Base-by-base conservation (phyloP, 2,888 invertebrate species). In the Dynastes maya region DNA sequence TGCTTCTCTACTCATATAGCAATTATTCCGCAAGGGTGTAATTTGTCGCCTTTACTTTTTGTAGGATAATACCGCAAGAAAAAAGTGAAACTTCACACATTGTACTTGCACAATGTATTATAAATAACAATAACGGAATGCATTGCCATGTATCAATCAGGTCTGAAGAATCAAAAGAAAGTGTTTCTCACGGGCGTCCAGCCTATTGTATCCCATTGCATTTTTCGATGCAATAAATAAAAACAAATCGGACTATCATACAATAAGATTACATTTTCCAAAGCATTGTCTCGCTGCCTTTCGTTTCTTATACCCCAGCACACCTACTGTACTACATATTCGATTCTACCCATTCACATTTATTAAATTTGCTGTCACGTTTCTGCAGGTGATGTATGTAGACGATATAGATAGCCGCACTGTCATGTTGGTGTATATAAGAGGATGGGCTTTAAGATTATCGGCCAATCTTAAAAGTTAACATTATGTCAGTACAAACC, bases 171-270 rank as follows among this genome's bases (percentile, higher is more conserved):
- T 55, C 55, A 55, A 55, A 2, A 16, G 55, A 55, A 55, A 55
- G 55, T 55, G 22, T 16, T 55, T 55, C 55, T 55, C 55, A 55
- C 55, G 22, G 55, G 1, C 2, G 55, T 55, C 55, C 55, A 45
- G 55, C 16, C 55, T 22, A 55, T 55, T 55, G 55, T 55, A n/a
- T 55, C 55, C 2, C 37, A 9, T 65, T 45, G 65, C 40, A 65
- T 37, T 65, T 65, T 65, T 65, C 40, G 22, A 13, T 65, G 65
- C 65, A 65, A 40, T 64, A 37, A 64, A 37, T 32, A 37, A n/a
- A 55, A 55, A 22, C 29, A n/a, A 65, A 65, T 65, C 65, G 16
- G 65, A 40, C 32, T 29, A 29, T 11, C 40, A 65, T 32, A 65
- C 65, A 65, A 65, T 37, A 65, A 65, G 55, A 22, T n/a, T n/a